Base-by-base conservation (phyloP, 2,113 vertebrate species). In the Embiotoca jacksoni region DNA sequence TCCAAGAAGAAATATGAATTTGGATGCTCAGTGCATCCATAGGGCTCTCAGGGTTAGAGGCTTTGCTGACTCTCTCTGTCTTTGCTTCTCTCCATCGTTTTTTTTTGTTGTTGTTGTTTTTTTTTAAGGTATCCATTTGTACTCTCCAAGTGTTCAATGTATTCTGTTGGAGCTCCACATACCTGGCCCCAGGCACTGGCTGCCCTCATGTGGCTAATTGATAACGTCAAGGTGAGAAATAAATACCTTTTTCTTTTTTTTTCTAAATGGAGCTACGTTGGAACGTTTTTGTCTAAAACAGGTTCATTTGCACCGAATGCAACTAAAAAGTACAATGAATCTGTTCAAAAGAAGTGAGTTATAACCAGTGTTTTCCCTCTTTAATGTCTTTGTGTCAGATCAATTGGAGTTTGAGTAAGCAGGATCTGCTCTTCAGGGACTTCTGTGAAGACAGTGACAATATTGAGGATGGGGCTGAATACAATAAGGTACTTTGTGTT, bases 121-220 rank as follows among this genome's bases (percentile, higher is more conserved):
- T 46, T 15, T n/a, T 52, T 7, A 70, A 99, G 98, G 87, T 99
- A 99, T 86, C 97, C 97, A 6, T 99, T 99, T 92, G 81, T 95
- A 37, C 90, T 99, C 70, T 98, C 98, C 11, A 99, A 99, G 93
- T 96, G 95, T 70, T 99, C 98, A 39, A 97, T 99, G 96, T 99
- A 97, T 83, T 99, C 97, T 0, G 97, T 99, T 16, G 98, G 98
- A 59, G 98, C 97, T 33, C 98, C 98, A 16, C 98, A 99, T 70
- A 99, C 97, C 0, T 99, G 97, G 97, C 98, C 97, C 76, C 98
- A 97, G 93, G 97, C 97, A 6, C 95, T 99, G 66, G 94, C 95
- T 49, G 95, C 97, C 79, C 94, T 99, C 69, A 88, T 97, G 82
- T 99, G 98, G 98, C 90, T 99, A 9, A 98, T 95, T 83, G 98